These are phyloP conservation scores for Anadara kagoshimensis DNA, from an alignment of 1,140 invertebrate genomes.

Conservation along the genomic window DNA sequence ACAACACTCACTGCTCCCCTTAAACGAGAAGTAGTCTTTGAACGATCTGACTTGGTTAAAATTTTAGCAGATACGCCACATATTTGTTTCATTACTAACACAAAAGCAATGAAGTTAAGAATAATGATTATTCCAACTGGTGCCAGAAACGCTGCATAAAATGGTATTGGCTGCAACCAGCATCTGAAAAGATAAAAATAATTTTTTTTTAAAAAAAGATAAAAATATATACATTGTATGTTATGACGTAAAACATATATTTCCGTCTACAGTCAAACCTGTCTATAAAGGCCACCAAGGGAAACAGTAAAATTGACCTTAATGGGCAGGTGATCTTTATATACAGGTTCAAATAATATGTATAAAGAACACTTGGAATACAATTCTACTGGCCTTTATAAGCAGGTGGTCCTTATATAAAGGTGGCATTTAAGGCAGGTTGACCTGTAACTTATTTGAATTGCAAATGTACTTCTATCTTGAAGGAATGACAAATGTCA, in stretches of 20 bases:
- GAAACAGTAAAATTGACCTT: no score
- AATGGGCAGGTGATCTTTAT: no score
- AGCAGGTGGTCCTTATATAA: no score
- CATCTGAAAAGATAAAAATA: constrained; percentile 63
- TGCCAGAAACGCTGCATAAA: constrained; percentile 73
- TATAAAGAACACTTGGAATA: no score
- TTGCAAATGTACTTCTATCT: not conserved
- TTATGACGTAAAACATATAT: not conserved
- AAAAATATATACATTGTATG: not conserved
- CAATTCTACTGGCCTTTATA: no score
- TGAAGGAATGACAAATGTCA: not conserved
- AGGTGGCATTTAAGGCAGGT: no score
- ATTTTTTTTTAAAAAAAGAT: not conserved
- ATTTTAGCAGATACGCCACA: constrained; percentile 43
- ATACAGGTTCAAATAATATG: no score
- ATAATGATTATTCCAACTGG: constrained; percentile 75
- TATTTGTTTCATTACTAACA: constrained; percentile 71
- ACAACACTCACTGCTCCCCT: constrained; percentile 75
- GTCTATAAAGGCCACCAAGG: no score
- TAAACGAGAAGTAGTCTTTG: constrained; percentile 65
- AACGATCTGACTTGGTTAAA: constrained; percentile 55
- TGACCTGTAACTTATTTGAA: not conserved
- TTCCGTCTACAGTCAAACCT: not conserved
- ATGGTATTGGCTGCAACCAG: constrained; percentile 68
- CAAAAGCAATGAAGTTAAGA: constrained; percentile 74